Evolutionary conservation across 23 tunicate genomes (phyloP), one percentile per base, ranked within the genome.

Genomic region (Halocynthia roretzi): DNA sequence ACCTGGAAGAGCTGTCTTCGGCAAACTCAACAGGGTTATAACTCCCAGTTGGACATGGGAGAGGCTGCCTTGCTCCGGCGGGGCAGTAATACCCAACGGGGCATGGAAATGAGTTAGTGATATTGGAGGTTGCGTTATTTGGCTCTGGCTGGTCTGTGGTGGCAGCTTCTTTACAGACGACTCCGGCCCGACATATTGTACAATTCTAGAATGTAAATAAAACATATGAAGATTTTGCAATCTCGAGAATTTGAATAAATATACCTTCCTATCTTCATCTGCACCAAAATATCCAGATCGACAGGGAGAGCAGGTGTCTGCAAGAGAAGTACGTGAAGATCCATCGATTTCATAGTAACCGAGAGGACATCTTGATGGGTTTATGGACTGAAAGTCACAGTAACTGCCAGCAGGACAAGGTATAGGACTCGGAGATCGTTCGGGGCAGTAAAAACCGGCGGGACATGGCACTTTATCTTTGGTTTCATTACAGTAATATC

Each of bases 71-170:
- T 8, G 95, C 74, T 6, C 86, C 86, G 10, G 82, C 73, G 14
- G 87, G 87, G 77, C 99, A 94, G 58, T 76, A 94, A 54, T 94
- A 94, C 9, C 99, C 99, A 50, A 85, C 85, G 2, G 99, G 99
- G 72, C 99, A 94, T 40, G 94, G 95, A 61, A 63, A 94, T 21
- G 99, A 87, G 53, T 85, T 86, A 54, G 91, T 94, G 52, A 64
- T 76, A 56, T 94, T 88, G 54, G 83, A 5, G 5, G 99, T 84
- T 2, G 82, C 84, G 84, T 94, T 94, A 53, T 75, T 40, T 6
- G 99, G 77, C 61, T 80, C 83, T 20, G 99, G 93, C 51, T 81
- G 61, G 58, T 94, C 99, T 48, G 95, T 84, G 6, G 93, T 87
- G 76, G 99, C 99, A 5, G 76, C 87, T 71, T 77, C 77, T n/a